Percentiles rank a stretch among this genome's conserved stretches.
These are phyloP conservation scores for Echinometra lucunter DNA, from an alignment of 53 echinoderm and acorn worm species.

Conservation along the genomic window DNA sequence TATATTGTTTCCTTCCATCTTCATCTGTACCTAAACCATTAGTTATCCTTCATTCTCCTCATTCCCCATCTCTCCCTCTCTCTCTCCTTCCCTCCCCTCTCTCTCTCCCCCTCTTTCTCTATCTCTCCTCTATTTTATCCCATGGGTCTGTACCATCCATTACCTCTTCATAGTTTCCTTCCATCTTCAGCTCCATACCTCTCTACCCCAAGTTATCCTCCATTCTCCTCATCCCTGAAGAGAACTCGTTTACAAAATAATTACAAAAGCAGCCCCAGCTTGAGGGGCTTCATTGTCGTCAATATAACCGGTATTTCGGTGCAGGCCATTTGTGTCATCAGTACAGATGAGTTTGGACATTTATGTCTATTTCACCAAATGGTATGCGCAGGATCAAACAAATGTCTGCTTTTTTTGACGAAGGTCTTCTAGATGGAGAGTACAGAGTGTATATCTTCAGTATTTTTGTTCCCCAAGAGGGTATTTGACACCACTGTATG, in stretches of 20 bases:
- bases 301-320: conserved; percentile 7
- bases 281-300: conserved; percentile 61
- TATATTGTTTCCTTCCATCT: not conserved
- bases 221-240: conserved; percentile 1
- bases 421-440: conserved; percentile 3
- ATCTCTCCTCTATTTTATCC: not conserved
- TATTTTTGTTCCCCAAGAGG: not conserved
- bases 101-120: not conserved
- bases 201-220: not conserved
- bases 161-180: not conserved
- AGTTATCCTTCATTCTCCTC: not conserved
- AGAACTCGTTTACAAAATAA: conserved; percentile 59
- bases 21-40: no score
- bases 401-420: conserved; percentile 14
- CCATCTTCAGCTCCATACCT: not conserved
- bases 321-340: conserved; percentile 46
- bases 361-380: conserved; percentile 57
- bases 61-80: not conserved
- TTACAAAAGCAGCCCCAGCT: conserved; percentile 56
- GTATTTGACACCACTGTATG: not conserved
- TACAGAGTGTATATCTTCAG: not conserved
- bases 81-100: not conserved
- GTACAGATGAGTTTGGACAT: conserved; percentile 45
- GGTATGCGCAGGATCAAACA: not conserved
- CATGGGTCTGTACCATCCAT: not conserved